A percentile compares a stretch with the other conserved stretches of the same genome.
These are phyloP conservation scores for Lacerta agilis DNA, from an alignment of 2,797 vertebrate species.

Conservation along the genomic window DNA sequence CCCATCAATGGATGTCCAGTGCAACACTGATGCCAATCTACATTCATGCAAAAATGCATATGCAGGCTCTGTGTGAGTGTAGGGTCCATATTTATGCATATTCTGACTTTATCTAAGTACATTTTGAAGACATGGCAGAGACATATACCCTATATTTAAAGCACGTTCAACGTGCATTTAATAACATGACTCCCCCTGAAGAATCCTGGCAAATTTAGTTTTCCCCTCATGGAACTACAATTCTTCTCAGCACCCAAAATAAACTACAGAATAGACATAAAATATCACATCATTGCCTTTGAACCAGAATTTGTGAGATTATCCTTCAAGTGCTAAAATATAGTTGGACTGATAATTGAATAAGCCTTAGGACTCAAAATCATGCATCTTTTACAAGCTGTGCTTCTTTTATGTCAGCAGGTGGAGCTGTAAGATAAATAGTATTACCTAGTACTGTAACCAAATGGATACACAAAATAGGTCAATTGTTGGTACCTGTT, in stretches of 20 bases:
- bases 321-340: neutral
- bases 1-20: neutral
- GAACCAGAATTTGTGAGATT: neutral
- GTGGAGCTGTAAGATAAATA: slow-evolving; percentile 69
- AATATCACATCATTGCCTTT: neutral
- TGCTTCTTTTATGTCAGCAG: slow-evolving; percentile 51
- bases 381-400: neutral
- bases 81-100: no score
- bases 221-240: no score
- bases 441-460: slow-evolving; percentile 25
- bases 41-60: neutral
- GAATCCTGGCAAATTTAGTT: no score
- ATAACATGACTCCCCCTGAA: no score
- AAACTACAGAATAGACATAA: neutral
- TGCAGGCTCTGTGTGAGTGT: neutral
- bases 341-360: neutral
- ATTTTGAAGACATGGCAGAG: neutral
- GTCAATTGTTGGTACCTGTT: neutral
- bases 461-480: slow-evolving; percentile 31
- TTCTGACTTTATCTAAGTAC: neutral
- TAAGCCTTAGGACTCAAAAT: neutral
- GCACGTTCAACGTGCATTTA: no score
- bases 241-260: no score
- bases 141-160: no score
- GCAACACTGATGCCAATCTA: neutral